Base-by-base conservation (phyloP, 2,797 vertebrate species). In the Enteromius argenteus region DNA sequence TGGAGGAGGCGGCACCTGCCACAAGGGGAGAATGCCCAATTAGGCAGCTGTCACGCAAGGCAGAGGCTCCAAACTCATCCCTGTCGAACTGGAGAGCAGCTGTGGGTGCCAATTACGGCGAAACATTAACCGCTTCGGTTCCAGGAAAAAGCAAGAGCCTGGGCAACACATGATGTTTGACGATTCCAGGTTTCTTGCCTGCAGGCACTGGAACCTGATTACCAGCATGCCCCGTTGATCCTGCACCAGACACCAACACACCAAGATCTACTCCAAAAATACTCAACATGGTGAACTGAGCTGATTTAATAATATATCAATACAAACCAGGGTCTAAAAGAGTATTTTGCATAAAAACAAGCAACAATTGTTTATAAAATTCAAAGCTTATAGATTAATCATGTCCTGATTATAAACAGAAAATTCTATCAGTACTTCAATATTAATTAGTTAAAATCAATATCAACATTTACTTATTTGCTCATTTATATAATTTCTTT, bases 21-120 rank as follows among this genome's bases (percentile, higher is more conserved):
- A 97, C 97, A 96, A 97, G 97, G 96, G 96, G 96, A 98, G 97
- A 98, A 98, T 98, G 97, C 97, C 98, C 98, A 99, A 99, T 99
- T 98, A 98, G 97, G 97, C 97, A 98, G 97, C 97, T 98, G 97
- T 98, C 97, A 97, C 97, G 97, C 97, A 97, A 97, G 97, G 95
- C 95, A 93, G 91, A 96, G 95, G 95, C 96, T 96, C 96, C 96
- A 97, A 96, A 97, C 75, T 46, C 81, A 83, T 75, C 73, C 80
- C 79, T 62, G 72, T 86, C 81, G 15, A 72, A 81, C 78, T 79
- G 93, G 94, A 95, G 94, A 95, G 95, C 95, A 96, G 96, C 95
- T 96, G 96, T 91, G 94, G 95, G 94, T 96, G 95, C 95, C 95
- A 96, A 96, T 97, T 96, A 96, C 94, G 94, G 94, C 91, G 92